phyloP scores from a whole-genome alignment of 2,888 invertebrate genomes.

The Philereme transversata region DNA sequence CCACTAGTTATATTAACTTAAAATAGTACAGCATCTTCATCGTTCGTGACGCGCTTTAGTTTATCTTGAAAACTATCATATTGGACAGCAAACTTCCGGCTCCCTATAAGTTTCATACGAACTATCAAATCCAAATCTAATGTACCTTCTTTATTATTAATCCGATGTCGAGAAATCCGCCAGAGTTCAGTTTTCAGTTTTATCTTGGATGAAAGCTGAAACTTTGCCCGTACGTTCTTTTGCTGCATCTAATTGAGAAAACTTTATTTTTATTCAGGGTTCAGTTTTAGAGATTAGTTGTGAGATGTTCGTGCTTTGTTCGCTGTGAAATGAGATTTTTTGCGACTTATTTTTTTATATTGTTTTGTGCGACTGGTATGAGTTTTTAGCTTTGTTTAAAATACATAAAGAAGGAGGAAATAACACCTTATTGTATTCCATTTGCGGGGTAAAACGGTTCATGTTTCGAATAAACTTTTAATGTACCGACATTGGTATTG shows the following conservation, averaged over 20 bases:
- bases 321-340: slow-evolving; percentile 31
- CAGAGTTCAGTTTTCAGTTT: slow-evolving; percentile 62
- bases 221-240: slow-evolving; percentile 69
- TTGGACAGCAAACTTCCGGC: slow-evolving; percentile 19
- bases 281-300: slow-evolving; percentile 60
- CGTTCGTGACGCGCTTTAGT: background rate
- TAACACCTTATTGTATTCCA: slow-evolving; percentile 21
- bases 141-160: slow-evolving; percentile 66
- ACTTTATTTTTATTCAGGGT: slow-evolving; percentile 62
- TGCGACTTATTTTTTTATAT: slow-evolving; percentile 24
- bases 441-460: slow-evolving; percentile 5
- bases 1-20: too few relatives aligned
- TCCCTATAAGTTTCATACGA: slow-evolving; percentile 21
- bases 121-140: slow-evolving; percentile 41
- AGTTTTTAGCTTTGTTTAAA: slow-evolving; percentile 30
- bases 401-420: slow-evolving; percentile 22
- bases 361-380: slow-evolving; percentile 13
- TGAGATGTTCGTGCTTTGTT: slow-evolving; percentile 42
- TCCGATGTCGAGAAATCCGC: slow-evolving; percentile 62
- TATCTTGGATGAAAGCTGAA: slow-evolving; percentile 71
- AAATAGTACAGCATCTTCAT: too few relatives aligned
- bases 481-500: background rate
- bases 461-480: slow-evolving; percentile 7
- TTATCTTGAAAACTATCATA: slow-evolving; percentile 19
- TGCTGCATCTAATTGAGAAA: slow-evolving; percentile 71